A percentile compares a stretch with the other conserved stretches of the same genome.
Evolutionary conservation across 2,797 vertebrate genomes (phyloP).

Genomic region (Squalus acanthias): DNA sequence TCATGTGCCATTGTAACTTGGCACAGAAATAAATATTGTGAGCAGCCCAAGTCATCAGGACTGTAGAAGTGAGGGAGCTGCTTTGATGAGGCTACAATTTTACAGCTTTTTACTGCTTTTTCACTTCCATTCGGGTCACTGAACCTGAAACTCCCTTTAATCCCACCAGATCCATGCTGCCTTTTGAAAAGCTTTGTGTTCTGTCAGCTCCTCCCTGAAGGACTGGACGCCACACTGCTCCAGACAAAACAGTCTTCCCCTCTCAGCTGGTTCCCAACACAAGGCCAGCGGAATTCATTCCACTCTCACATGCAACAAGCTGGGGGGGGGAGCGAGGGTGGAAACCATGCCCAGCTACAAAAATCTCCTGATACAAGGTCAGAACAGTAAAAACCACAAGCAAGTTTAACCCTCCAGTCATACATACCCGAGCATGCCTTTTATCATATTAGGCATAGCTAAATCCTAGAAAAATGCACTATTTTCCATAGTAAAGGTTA

Average conservation of each 20-base stretch:
- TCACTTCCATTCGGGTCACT: not conserved
- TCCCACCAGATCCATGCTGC: not conserved
- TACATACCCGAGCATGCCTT: not conserved
- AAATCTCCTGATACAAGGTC: not conserved
- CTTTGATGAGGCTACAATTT: not conserved
- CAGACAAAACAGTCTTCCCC: conserved; percentile 24
- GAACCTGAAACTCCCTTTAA: not conserved
- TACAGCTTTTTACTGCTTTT: not conserved
- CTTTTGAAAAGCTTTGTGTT: not conserved
- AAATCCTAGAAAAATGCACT: not conserved
- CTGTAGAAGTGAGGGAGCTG: not conserved
- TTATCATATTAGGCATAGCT: not conserved
- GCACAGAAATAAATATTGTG: not conserved
- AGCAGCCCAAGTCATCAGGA: not conserved
- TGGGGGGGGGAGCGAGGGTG: not conserved
- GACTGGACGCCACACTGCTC: not conserved
- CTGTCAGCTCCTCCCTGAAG: not conserved
- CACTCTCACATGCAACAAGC: no score
- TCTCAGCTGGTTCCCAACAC: not conserved
- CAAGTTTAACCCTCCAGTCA: not conserved
- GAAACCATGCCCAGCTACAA: not conserved
- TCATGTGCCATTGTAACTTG: not conserved
- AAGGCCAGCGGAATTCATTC: not conserved
- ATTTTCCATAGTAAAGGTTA: not conserved
- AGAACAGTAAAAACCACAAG: not conserved